Percentiles rank a stretch among this genome's conserved stretches.
Conservation (phyloP, 2,888 invertebrate species). For the Lamproptera curius region DNA sequence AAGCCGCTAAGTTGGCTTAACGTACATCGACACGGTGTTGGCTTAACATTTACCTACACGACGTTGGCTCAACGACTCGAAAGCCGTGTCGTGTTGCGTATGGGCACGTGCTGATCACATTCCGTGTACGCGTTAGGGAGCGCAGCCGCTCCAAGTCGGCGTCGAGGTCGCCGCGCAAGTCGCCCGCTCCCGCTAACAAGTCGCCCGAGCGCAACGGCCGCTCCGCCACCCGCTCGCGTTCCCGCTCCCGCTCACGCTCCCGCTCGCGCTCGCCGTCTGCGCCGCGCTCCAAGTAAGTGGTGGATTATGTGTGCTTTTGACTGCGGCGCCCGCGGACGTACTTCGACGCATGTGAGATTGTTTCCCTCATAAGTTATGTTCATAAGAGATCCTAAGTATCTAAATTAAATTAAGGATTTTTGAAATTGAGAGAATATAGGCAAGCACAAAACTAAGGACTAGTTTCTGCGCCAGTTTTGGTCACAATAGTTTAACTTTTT, state of each 20-base stretch:
- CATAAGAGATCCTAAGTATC: too few species aligned
- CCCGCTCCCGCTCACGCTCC: conserved; percentile 31
- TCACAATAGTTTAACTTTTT: too few species aligned
- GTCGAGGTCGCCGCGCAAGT: conserved; percentile 45
- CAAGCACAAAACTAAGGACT: too few species aligned
- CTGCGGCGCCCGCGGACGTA: conserved; percentile 42
- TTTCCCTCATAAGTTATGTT: conserved; percentile 39
- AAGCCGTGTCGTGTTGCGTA: too few species aligned
- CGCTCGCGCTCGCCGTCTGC: conserved; percentile 14
- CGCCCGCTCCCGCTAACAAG: conserved; percentile 35
- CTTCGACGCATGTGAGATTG: conserved; percentile 34
- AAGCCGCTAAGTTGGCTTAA: too few species aligned
- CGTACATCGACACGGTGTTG: too few species aligned
- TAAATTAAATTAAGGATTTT: too few species aligned
- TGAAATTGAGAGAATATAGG: too few species aligned
- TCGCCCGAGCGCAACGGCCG: conserved; percentile 40
- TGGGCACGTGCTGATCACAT: too few species aligned
- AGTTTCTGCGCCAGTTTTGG: too few species aligned
- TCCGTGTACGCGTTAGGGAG: conserved; percentile 39
- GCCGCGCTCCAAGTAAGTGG: conserved; percentile 53
- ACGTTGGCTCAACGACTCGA: too few species aligned
- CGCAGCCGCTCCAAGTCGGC: conserved; percentile 60
- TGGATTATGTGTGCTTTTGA: conserved; percentile 48
- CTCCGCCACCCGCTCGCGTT: conserved; percentile 12
- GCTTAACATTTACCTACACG: too few species aligned